phyloP scores from a whole-genome alignment of 2,888 invertebrate species.

The Drosophila aldrichi region DNA sequence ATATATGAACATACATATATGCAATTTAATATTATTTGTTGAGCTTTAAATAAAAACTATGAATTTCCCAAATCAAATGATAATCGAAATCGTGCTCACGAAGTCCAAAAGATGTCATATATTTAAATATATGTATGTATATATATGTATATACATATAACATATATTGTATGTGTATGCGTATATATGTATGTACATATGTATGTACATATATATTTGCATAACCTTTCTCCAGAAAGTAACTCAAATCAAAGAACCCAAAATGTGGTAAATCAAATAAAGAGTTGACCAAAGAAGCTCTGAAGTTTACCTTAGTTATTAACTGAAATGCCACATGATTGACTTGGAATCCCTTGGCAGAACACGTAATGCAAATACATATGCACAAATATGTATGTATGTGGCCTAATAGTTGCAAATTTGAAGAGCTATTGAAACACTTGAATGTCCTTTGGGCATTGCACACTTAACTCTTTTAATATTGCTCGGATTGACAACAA shows the following conservation, averaged over 20 bases:
- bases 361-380: constrained; percentile 31
- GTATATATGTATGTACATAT: background rate
- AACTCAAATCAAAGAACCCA: background rate
- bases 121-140: background rate
- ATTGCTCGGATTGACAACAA: background rate
- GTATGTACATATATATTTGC: background rate
- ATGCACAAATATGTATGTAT: background rate
- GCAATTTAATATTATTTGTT: too few species aligned
- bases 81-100: background rate
- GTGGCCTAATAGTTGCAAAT: background rate
- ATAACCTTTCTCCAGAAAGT: background rate
- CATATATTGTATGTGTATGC: too few species aligned
- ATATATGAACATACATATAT: background rate
- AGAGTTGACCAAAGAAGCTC: background rate
- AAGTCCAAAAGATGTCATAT: background rate
- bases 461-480: background rate
- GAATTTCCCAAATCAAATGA: too few species aligned
- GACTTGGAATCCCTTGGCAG: constrained; percentile 9
- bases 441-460: background rate
- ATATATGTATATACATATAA: too few species aligned
- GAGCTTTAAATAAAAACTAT: too few species aligned
- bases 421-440: background rate
- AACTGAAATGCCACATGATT: constrained; percentile 6
- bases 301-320: constrained; percentile 33
- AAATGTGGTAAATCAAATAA: background rate